Conservation (phyloP, 2,113 vertebrate genomes). For the Polyodon spathula region DNA sequence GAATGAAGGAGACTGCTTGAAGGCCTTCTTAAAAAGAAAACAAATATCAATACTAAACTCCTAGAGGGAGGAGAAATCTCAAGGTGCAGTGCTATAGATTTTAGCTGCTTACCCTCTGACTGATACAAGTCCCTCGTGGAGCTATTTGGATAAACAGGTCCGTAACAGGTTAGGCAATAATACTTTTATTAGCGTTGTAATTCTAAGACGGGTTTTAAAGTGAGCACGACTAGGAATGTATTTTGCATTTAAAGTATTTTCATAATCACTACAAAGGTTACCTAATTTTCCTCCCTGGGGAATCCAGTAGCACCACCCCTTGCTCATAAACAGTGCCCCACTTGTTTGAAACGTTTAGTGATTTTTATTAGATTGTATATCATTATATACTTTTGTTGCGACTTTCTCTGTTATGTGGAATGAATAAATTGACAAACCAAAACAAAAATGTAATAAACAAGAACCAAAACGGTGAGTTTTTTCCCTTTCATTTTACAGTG, state of each 20-base stretch:
- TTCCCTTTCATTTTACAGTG: no score
- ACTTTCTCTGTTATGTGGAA: no score
- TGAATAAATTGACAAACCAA: no score
- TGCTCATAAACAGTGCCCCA: slow-evolving; percentile 47
- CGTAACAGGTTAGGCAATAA: slow-evolving; percentile 61
- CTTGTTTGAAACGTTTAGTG: background rate
- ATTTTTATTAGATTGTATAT: no score
- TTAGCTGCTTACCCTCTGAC: background rate
- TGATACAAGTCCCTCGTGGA: background rate
- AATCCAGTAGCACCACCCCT: slow-evolving; percentile 63
- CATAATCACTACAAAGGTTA: slow-evolving; percentile 69
- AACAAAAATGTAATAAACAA: no score
- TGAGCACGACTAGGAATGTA: slow-evolving; percentile 61
- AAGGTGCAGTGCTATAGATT: slow-evolving; percentile 18
- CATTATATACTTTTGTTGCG: no score
- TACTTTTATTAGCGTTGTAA: slow-evolving; percentile 53
- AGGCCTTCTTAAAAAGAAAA: background rate
- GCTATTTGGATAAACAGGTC: background rate
- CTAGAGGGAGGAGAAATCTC: background rate
- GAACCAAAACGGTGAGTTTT: no score
- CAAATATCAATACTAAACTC: slow-evolving; percentile 22
- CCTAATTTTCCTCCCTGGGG: slow-evolving; percentile 67
- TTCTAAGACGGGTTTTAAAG: slow-evolving; percentile 59
- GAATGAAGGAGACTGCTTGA: background rate
- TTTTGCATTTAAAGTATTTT: slow-evolving; percentile 72